Base-by-base conservation (phyloP, 2,113 vertebrate genomes). In the Excalfactoria chinensis region DNA sequence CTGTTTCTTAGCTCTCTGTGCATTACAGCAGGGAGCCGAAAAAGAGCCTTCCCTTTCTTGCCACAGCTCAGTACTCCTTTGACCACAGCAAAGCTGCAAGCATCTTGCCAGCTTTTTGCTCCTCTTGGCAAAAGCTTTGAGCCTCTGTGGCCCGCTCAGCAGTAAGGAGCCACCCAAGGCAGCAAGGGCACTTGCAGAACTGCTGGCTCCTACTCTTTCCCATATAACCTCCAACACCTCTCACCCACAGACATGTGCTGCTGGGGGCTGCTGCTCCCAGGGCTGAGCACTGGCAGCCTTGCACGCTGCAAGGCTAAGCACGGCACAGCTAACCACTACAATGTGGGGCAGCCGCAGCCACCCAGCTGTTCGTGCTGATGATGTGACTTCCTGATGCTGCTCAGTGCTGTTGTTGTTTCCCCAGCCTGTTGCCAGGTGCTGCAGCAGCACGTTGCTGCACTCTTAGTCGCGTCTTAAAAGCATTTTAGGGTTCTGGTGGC, bases 391-490 rank as follows among this genome's bases (percentile, higher is more conserved):
- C 34, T 72, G 71, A 25, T 23, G 23, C 41, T 9, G 32, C 51
- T 88, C 77, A 74, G n/a, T 19, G 0, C 2, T 34, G 23, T n/a
- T 49, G 40, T 20, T 16, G n/a, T 34, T 70, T 67, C 26, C 32
- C 7, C 26, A 23, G 11, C 9, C 19, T 0, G 1, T 46, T 28
- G 37, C 23, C 49, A 32, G 25, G 25, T 13, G 23, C 15, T 26
- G 62, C 12, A 6, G 46, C 44, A 67, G 34, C 21, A 6, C 0
- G 0, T 41, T 44, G 15, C 3, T 0, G 5, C 14, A 81, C 25
- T 56, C 21, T 60, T 7, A 18, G 44, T 28, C 40, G 12, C 17
- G 4, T 86, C 28, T 23, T 49, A 11, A 32, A 63, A 79, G n/a
- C 23, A 40, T 86, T 53, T 53, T 25, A 18, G 23, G 3, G 10